A percentile compares a stretch with the other conserved stretches of the same genome.
phyloP scores from a whole-genome alignment of 2,113 vertebrate genomes.

The Myrmophylax atrothorax region DNA sequence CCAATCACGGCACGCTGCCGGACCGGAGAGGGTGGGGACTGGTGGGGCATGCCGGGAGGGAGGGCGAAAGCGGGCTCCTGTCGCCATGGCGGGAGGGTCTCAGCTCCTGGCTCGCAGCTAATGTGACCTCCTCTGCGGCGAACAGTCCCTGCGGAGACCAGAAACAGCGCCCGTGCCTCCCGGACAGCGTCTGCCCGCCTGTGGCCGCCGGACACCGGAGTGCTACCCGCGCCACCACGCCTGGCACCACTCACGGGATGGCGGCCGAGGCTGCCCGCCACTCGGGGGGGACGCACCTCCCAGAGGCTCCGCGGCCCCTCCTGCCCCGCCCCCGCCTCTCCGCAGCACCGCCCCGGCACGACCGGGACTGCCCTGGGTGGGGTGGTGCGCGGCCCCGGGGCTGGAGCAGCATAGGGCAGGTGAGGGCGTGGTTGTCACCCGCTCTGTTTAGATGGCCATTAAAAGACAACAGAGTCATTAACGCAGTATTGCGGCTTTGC shows the following conservation, averaged over 20 bases:
- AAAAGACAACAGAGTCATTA: no score
- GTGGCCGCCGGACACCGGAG: neutral
- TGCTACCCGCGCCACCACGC: no score
- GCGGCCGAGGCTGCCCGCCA: no score
- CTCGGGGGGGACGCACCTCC: rapidly evolving
- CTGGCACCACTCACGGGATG: neutral
- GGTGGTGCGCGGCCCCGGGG: no score
- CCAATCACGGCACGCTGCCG: neutral
- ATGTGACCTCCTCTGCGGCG: rapidly evolving
- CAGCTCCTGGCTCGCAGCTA: rapidly evolving
- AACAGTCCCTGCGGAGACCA: neutral
- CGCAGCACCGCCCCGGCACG: rapidly evolving
- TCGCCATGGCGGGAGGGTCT: rapidly evolving
- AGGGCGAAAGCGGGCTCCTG: rapidly evolving
- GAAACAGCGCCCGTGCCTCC: neutral
- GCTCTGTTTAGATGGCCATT: neutral
- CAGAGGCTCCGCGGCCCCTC: rapidly evolving
- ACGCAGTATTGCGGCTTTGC: neutral
- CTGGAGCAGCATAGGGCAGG: neutral
- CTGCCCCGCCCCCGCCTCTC: rapidly evolving
- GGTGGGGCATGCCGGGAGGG: rapidly evolving
- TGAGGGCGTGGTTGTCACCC: no score
- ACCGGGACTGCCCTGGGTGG: rapidly evolving
- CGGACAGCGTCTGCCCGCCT: no score
- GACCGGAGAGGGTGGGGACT: neutral